Conservation (phyloP, 2,888 invertebrate genomes). For the Gibbula magus region DNA sequence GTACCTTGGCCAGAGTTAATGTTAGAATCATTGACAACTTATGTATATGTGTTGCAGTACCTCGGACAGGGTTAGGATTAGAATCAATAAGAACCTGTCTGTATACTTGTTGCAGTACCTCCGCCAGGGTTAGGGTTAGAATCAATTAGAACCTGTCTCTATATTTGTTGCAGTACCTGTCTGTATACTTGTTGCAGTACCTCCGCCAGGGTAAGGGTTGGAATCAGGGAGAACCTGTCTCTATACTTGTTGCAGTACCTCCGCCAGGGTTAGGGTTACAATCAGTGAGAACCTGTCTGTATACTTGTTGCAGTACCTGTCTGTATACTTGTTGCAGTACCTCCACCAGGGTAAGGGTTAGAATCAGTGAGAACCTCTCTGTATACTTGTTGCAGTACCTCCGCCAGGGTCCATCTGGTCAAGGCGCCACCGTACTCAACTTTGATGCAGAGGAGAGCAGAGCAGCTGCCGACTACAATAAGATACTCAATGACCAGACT, state of each 20-base stretch:
- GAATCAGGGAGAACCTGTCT: no score
- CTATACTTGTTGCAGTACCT: not conserved
- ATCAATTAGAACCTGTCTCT: not conserved
- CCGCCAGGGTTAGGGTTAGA: not conserved
- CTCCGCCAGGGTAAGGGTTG: no score
- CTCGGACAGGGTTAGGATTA: not conserved
- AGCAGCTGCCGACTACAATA: not conserved
- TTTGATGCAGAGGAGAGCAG: not conserved
- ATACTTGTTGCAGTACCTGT: not conserved
- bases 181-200: no score
- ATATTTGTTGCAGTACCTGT: not conserved
- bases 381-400: not conserved
- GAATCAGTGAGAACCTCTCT: no score
- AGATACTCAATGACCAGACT: not conserved
- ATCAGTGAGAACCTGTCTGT: not conserved
- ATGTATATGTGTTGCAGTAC: not conserved
- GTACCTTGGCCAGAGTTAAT: no score
- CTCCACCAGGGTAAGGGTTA: no score
- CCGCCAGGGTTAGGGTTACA: not conserved
- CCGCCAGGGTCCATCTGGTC: not conserved
- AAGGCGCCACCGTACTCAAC: not conserved
- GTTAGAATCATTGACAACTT: no score
- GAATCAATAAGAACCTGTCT: no score
- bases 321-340: no score
- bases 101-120: not conserved